Base-by-base conservation (phyloP, 2,888 invertebrate species). In the Tolmerus cingulatus region DNA sequence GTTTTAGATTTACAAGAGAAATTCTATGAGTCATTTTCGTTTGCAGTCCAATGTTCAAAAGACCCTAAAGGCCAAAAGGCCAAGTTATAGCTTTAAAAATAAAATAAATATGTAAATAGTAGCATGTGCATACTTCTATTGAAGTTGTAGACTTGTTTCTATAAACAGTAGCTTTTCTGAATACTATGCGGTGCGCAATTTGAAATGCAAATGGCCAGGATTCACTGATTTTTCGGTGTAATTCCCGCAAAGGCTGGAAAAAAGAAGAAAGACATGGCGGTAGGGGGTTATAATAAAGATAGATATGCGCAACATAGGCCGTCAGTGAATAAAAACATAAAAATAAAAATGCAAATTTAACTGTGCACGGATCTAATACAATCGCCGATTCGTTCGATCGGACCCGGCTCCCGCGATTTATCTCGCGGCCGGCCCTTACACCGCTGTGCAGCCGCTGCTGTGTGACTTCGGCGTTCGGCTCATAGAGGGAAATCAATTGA, bases 291-390 rank as follows among this genome's bases (percentile, higher is more conserved):
- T 82, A 82, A 82, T 57, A 82, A 82, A 82, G 82, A 57, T 82
- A 82, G 82, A 57, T 37, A 82, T 23, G 57, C 82, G 37, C 82
- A 82, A 40, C 66, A 66, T 66, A 9, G 37, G 37, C 57, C 27
- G 82, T 8, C 82, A 19, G 30, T 85, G 85, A 85, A 85, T 85
- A 74, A 85, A 85, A 85, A 85, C 85, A 85, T 85, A 85, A 85
- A 85, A 85, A 85, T 85, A 85, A 85, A 85, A 85, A 85, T 85
- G 85, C 74, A 85, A 85, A 85, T 85, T 85, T 74, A 85, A 85
- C 85, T 85, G 85, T 74, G 34, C 37, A 23, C 74, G 40, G 30
- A 34, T 74, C 85, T 85, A 85, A 85, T 85, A 85, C 85, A 85
- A 85, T 85, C 74, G 85, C 16, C 34, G 74, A 85, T 85, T 74